Evolutionary conservation across 1,140 invertebrate species (phyloP), one percentile per base, ranked within the genome.

Genomic region (Tachypleus tridentatus): DNA sequence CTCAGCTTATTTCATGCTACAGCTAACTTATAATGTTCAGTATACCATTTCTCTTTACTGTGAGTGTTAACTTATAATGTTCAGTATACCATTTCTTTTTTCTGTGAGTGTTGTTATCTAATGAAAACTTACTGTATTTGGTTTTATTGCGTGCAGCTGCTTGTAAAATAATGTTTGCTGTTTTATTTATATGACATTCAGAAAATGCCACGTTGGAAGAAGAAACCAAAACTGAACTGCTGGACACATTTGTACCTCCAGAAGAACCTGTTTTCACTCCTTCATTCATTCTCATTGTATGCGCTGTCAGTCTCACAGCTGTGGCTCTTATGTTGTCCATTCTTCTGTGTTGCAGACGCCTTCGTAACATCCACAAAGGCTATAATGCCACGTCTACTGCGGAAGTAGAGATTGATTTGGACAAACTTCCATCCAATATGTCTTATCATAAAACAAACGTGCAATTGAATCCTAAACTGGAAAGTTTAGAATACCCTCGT

Each of bases 401-500:
- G 3, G 57, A 65, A 51, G 79, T 87, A 4, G 86, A 85, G 66
- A 91, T 96, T 70, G 92, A 95, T 77, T 80, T 96, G 61, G 85
- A 89, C 72, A 92, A 93, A 78, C 76, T 94, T 7, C 90, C 89
- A 1, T 87, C 84, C 65, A 96, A 95, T 75, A 80, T 87, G 60
- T 87, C 89, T 57, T 94, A 93, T 74, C 91, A 93, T 70, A 86
- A 83, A 73, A 88, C 85, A 69, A 86, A 82, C 70, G 84, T 86
- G 6, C 86, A 87, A 71, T 76, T 93, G 52, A 94, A 96, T 82
- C 91, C 93, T 3, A 94, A 93, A 74, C 80, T 97, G 49, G 92
- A 97, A 76, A 88, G 89, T 73, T 77, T 96, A 9, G 93, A 97
- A 76, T 97, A 94, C 80, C 92, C 93, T 1, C 82, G 93, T 59